Evolutionary conservation across 2,888 invertebrate genomes (phyloP).

Genomic region (Coenonympha glycerion): DNA sequence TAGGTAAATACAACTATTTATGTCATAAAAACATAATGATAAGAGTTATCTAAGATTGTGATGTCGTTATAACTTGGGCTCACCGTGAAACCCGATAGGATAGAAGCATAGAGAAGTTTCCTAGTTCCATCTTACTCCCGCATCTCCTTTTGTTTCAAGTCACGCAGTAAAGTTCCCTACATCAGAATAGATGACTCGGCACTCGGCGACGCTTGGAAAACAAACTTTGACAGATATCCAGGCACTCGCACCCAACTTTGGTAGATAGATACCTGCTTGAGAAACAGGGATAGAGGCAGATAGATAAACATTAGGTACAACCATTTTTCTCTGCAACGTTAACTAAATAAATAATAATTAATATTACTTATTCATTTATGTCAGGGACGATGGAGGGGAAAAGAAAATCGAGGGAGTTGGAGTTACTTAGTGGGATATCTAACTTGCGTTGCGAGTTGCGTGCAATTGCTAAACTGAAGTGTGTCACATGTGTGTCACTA

Average conservation of each 20-base stretch:
- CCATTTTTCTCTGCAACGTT: conserved; percentile 16
- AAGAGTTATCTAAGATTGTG: too few species aligned
- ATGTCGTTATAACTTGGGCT: neutral
- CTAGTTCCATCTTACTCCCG: neutral
- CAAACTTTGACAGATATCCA: conserved; percentile 26
- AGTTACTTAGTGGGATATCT: neutral
- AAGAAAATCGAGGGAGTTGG: conserved; percentile 9
- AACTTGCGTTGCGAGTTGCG: too few species aligned
- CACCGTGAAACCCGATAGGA: conserved; percentile 8
- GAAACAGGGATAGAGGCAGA: conserved; percentile 18
- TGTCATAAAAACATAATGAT: too few species aligned
- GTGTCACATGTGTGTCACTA: too few species aligned
- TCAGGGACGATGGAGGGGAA: conserved; percentile 7
- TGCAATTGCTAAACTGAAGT: conserved; percentile 11
- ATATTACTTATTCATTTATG: too few species aligned
- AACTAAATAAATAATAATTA: conserved; percentile 11
- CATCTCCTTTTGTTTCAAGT: conserved; percentile 24
- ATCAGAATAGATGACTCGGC: conserved; percentile 25
- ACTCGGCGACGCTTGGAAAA: conserved; percentile 17
- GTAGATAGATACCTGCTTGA: conserved; percentile 15
- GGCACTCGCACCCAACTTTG: conserved; percentile 19
- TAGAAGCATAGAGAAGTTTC: neutral
- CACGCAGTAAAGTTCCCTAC: conserved; percentile 22
- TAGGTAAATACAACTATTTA: too few species aligned
- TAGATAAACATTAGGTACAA: too few species aligned